Evolutionary conservation across 2,113 vertebrate species (phyloP), one percentile per base, ranked within the genome.

Genomic region (Passer montanus): DNA sequence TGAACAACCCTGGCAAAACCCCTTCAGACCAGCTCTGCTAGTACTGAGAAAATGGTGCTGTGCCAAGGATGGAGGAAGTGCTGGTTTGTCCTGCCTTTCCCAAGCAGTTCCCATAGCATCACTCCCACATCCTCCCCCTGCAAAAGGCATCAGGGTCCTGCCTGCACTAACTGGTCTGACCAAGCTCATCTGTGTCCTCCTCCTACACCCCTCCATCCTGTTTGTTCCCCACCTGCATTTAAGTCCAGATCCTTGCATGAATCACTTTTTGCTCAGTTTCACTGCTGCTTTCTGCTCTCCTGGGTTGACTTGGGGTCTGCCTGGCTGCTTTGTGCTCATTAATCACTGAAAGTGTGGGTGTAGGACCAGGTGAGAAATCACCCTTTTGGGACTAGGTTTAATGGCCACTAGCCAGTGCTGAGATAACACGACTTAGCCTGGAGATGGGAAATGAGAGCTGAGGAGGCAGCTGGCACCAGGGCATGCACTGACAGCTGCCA

Each of bases 211-310:
- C 27, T 31, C 43, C 66, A 56, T 47, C 62, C 30, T 7, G 1
- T 74, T 75, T 72, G 64, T 23, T 63, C 44, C 24, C 30, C 66
- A 75, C 30, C 41, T 82, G 56, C 31, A 60, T 84, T 85, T 79
- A 72, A 87, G 16, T 22, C 39, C 10, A 1, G 24, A 22, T 87
- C 44, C 47, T 63, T 52, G 0, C 7, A 0, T 3, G 0, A 1
- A 0, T 4, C 0, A 2, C 3, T 9, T 4, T 87, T 79, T 60
- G 39, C 28, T 66, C 8, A 10, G 15, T 47, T 30, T 75, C 6
- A 2, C 10, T 0, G 0, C 37, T 66, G 47, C 15, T 63, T 72
- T 39, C 35, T 87, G 19, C 30, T 52, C 17, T 60, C 22, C 58
- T 79, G 39, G 31, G 7, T 4, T 26, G 17, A 5, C 18, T 37